A percentile compares a stretch with the other conserved stretches of the same genome.
phyloP scores from a whole-genome alignment of 2,797 vertebrate species.

The Sandelia bainsii region DNA sequence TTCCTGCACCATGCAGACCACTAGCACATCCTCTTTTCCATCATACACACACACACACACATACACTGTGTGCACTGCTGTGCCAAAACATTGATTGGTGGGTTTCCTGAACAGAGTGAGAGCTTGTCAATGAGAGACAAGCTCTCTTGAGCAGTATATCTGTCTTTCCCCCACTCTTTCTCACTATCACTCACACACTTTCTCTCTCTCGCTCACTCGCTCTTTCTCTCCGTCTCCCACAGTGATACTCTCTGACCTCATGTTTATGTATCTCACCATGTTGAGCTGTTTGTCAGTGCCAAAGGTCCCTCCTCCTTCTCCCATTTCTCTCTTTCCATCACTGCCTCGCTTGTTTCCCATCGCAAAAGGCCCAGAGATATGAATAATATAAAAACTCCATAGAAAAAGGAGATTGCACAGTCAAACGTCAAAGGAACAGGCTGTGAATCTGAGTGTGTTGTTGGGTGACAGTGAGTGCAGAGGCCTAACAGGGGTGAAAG shows the following conservation, averaged over 20 bases:
- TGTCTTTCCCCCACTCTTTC: slow-evolving; percentile 28
- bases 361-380: slow-evolving; percentile 44
- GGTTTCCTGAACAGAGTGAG: slow-evolving; percentile 66
- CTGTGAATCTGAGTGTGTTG: neutral
- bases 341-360: slow-evolving; percentile 11
- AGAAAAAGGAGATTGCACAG: slow-evolving; percentile 6
- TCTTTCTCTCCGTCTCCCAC: slow-evolving; percentile 36
- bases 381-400: slow-evolving; percentile 53
- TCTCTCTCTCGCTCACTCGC: slow-evolving; percentile 22
- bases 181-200: slow-evolving; percentile 23
- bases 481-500: slow-evolving; percentile 21
- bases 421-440: slow-evolving; percentile 3
- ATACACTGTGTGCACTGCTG: slow-evolving; percentile 14
- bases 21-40: slow-evolving; percentile 33
- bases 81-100: slow-evolving; percentile 62
- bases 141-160: slow-evolving; percentile 62
- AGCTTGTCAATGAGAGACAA: slow-evolving; percentile 71
- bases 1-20: slow-evolving; percentile 43
- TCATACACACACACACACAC: slow-evolving; percentile 23
- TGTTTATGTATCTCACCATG: slow-evolving; percentile 74
- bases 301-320: slow-evolving; percentile 47
- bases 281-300: slow-evolving; percentile 47
- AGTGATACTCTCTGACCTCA: slow-evolving; percentile 70
- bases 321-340: slow-evolving; percentile 33
- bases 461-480: neutral